These are phyloP conservation scores for Cosmia trapezina DNA, from an alignment of 2,888 invertebrate species.

Conservation along the genomic window DNA sequence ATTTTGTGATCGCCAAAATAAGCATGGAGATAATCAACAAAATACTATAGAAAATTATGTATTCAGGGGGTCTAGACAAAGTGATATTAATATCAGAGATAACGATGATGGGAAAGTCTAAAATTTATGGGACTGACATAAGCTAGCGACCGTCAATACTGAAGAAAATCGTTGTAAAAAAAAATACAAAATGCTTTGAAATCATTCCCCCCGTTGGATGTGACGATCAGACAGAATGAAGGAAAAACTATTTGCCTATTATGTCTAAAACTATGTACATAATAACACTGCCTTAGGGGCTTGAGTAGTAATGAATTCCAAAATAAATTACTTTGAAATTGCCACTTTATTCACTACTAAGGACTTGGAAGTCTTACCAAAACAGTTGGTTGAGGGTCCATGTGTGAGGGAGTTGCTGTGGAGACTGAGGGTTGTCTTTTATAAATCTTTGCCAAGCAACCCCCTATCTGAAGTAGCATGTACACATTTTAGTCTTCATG, in stretches of 20 bases:
- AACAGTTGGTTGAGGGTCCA: neutral
- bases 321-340: neutral
- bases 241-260: neutral
- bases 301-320: neutral
- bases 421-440: constrained; percentile 1
- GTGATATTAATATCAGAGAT: no score
- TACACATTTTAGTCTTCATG: no score
- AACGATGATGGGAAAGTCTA: no score
- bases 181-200: no score
- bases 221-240: neutral
- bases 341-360: neutral
- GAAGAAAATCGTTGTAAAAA: no score
- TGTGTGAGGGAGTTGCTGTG: constrained; percentile 32
- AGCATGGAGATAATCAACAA: neutral
- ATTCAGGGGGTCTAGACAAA: no score
- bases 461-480: neutral
- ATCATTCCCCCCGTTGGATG: no score
- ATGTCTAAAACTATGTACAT: neutral
- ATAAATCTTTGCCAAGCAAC: constrained; percentile 26
- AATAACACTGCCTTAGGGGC: no score
- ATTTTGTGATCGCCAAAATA: neutral
- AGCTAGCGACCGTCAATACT: no score
- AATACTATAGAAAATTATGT: no score
- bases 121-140: no score
- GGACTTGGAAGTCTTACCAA: neutral